Percentiles rank a stretch among this genome's conserved stretches.
phyloP scores from a whole-genome alignment of 2,113 vertebrate species.

The Orientallactaga bullata region DNA sequence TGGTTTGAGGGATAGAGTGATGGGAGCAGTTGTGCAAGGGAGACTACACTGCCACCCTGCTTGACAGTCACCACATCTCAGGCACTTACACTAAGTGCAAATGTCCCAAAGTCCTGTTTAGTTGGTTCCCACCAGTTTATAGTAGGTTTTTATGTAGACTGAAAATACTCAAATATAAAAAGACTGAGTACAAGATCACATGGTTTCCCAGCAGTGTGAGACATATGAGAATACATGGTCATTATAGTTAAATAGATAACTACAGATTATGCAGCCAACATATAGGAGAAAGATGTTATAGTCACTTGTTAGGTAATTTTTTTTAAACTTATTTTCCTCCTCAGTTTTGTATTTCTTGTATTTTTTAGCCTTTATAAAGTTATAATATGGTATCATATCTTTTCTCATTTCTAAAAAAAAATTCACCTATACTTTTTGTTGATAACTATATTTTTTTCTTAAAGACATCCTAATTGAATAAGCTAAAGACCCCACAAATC shows the following conservation, averaged over 20 bases:
- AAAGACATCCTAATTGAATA: not conserved
- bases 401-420: not conserved
- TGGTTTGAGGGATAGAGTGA: not conserved
- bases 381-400: not conserved
- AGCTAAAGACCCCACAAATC: not conserved
- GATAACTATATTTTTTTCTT: not conserved
- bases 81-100: not conserved
- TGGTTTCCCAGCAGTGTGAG: not conserved
- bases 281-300: not conserved
- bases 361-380: slow-evolving; percentile 13
- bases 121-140: not conserved
- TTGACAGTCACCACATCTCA: not conserved
- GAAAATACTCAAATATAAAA: slow-evolving; percentile 18
- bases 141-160: not conserved
- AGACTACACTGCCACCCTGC: not conserved
- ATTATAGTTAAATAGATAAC: not conserved
- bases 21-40: not conserved
- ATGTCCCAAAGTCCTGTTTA: not conserved
- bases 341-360: not conserved
- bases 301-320: not conserved
- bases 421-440: not conserved
- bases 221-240: not conserved
- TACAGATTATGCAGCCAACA: not conserved
- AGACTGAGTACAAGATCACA: slow-evolving; percentile 5
- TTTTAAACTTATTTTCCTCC: not conserved